These are phyloP conservation scores for Ammodytes dubius DNA, from an alignment of 2,113 vertebrate genomes.

Conservation along the genomic window DNA sequence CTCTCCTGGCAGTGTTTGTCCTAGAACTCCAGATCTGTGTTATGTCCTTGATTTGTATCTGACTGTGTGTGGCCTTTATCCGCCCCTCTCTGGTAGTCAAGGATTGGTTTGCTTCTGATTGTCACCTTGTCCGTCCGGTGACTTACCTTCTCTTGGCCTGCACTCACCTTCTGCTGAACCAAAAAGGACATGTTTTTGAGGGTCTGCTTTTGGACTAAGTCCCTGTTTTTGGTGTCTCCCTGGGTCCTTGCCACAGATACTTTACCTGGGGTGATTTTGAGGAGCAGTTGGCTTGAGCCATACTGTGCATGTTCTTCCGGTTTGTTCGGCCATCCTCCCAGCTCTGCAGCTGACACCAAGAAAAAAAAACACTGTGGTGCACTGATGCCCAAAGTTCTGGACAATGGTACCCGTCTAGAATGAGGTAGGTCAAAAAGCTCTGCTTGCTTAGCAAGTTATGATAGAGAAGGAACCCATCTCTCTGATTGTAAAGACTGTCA, in stretches of 20 bases:
- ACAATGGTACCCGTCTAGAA: slow-evolving; percentile 2
- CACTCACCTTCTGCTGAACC: neutral
- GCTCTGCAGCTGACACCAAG: slow-evolving; percentile 4
- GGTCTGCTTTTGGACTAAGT: neutral
- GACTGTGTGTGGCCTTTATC: neutral
- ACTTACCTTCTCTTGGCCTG: neutral
- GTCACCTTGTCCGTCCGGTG: slow-evolving; percentile 5
- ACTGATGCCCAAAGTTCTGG: neutral
- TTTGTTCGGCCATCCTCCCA: neutral
- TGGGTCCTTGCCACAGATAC: neutral
- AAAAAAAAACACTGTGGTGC: neutral
- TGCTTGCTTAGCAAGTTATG: slow-evolving; percentile 11
- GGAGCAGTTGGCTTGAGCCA: slow-evolving; percentile 7
- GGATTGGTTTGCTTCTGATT: neutral
- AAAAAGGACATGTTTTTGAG: neutral
- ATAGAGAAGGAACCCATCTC: neutral
- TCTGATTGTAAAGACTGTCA: slow-evolving; percentile 3
- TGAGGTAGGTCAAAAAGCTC: slow-evolving; percentile 54
- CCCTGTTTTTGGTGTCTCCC: neutral
- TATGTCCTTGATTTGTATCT: neutral
- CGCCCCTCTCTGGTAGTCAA: neutral
- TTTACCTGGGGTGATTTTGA: neutral
- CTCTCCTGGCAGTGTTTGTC: slow-evolving; percentile 23
- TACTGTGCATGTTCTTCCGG: neutral
- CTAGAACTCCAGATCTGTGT: neutral